Conservation (phyloP, 2,888 invertebrate species). For the Branchellion lobata region DNA sequence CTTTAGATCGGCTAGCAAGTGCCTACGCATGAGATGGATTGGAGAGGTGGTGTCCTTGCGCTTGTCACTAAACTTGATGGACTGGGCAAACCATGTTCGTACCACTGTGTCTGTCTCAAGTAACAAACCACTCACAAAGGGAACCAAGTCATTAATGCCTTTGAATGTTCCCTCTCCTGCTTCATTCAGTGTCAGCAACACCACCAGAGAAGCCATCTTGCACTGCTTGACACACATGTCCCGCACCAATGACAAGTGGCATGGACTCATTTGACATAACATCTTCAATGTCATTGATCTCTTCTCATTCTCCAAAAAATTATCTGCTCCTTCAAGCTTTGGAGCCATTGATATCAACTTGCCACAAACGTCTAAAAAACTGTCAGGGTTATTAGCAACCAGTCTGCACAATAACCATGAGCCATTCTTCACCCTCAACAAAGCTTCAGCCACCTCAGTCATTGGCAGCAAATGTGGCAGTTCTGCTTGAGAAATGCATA, state of each 20-base stretch:
- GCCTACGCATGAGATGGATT: constrained; percentile 73
- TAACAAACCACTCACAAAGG: constrained; percentile 83
- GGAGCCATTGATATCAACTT: constrained; percentile 84
- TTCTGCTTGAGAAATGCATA: constrained; percentile 89
- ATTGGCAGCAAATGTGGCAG: constrained; percentile 82
- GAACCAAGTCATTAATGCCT: constrained; percentile 68
- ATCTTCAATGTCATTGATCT: constrained; percentile 75
- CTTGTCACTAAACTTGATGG: constrained; percentile 78
- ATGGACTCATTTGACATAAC: constrained; percentile 85
- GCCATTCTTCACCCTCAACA: constrained; percentile 85
- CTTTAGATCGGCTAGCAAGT: constrained; percentile 62
- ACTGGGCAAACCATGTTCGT: constrained; percentile 88
- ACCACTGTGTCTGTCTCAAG: constrained; percentile 86
- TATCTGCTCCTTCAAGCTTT: constrained; percentile 75
- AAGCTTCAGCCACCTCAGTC: constrained; percentile 77
- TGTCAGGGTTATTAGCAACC: constrained; percentile 90
- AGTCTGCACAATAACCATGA: constrained; percentile 84
- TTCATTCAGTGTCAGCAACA: constrained; percentile 72
- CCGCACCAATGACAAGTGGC: constrained; percentile 78
- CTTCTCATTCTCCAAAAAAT: constrained; percentile 76
- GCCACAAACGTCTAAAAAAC: constrained; percentile 83
- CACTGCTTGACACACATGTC: constrained; percentile 83
- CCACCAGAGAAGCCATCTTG: constrained; percentile 83
- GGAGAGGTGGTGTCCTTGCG: constrained; percentile 64
- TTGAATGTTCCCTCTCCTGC: constrained; percentile 55